phyloP scores from a whole-genome alignment of 2,888 invertebrate genomes.

The Morpho helenor region DNA sequence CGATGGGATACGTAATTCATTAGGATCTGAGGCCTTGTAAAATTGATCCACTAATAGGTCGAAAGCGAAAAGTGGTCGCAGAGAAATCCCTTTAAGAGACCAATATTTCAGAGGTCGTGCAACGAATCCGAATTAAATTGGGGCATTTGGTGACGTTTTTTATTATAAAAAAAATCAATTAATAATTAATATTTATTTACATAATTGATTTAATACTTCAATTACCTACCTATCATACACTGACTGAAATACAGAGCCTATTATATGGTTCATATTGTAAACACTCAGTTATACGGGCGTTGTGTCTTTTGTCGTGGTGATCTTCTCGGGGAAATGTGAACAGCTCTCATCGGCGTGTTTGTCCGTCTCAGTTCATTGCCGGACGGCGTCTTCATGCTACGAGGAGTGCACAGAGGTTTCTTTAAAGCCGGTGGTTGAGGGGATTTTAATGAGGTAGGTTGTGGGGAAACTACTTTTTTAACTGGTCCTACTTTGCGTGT shows the following conservation, averaged over 20 bases:
- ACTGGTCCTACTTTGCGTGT: conserved; percentile 52
- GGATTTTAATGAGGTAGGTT: conserved; percentile 41
- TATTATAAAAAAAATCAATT: too few species aligned
- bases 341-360: conserved; percentile 79
- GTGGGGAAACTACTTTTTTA: conserved; percentile 58
- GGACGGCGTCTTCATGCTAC: conserved; percentile 70
- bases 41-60: too few species aligned
- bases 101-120: too few species aligned
- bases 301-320: conserved; percentile 60
- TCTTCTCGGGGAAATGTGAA: conserved; percentile 66
- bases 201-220: not conserved
- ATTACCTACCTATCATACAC: conserved; percentile 14
- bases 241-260: conserved; percentile 20
- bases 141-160: too few species aligned
- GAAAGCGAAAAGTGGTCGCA: too few species aligned
- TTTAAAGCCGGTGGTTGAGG: conserved; percentile 79
- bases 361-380: conserved; percentile 61
- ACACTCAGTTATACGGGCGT: conserved; percentile 14
- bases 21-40: too few species aligned
- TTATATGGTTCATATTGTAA: not conserved
- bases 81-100: too few species aligned
- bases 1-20: too few species aligned
- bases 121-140: too few species aligned
- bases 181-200: conserved; percentile 18
- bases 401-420: conserved; percentile 78